These are phyloP conservation scores for Protodeltote pygarga DNA, from an alignment of 2,888 invertebrate genomes.

Conservation along the genomic window DNA sequence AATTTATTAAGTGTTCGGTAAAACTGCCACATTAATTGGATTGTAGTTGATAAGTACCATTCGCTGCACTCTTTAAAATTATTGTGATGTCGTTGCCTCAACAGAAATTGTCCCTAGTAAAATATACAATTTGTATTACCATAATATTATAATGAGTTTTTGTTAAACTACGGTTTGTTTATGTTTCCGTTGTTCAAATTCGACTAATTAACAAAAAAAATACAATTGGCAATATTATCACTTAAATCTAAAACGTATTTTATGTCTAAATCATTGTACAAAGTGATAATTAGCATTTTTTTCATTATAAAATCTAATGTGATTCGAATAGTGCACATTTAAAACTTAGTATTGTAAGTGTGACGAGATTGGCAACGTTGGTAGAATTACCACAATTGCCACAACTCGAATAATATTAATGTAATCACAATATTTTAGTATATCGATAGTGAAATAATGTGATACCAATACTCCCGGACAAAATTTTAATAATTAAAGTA, in stretches of 20 bases:
- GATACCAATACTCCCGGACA: constrained; percentile 27
- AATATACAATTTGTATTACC: too few relatives aligned
- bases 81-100: too few relatives aligned
- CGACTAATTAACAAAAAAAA: not conserved
- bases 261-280: not conserved
- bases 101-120: too few relatives aligned
- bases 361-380: constrained; percentile 1
- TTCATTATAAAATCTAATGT: not conserved
- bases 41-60: too few relatives aligned
- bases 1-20: not conserved
- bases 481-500: constrained; percentile 7
- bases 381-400: not conserved
- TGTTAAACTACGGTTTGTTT: too few relatives aligned
- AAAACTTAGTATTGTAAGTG: not conserved
- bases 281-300: constrained; percentile 6
- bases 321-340: constrained; percentile 3
- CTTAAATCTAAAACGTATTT: not conserved
- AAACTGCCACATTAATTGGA: too few relatives aligned
- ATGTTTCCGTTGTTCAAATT: not conserved
- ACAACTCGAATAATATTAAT: constrained; percentile 4
- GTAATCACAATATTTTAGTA: not conserved
- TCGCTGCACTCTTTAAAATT: too few relatives aligned
- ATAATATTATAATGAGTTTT: too few relatives aligned
- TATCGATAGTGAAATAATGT: not conserved
- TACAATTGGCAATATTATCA: too few relatives aligned